phyloP scores from a whole-genome alignment of 2,888 invertebrate species.

The Allophyes oxyacanthae region DNA sequence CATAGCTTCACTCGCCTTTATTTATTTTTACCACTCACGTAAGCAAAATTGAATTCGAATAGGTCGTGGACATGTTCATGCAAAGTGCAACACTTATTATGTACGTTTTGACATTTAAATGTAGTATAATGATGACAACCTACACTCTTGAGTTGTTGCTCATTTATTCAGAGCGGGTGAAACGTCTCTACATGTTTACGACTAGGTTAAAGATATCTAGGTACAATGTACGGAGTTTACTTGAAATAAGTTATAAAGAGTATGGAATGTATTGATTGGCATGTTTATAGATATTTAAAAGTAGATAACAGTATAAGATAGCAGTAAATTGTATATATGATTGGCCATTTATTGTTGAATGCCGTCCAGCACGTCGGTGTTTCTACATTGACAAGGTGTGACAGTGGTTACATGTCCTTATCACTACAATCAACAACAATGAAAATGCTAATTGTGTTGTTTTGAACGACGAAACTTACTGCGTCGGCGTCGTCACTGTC shows the following conservation, averaged over 20 bases:
- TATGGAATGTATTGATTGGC: too few species aligned
- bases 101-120: slow-evolving; percentile 57
- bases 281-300: too few species aligned
- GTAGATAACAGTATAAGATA: too few species aligned
- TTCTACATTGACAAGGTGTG: slow-evolving; percentile 71
- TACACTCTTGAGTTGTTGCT: slow-evolving; percentile 45
- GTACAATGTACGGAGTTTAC: slow-evolving; percentile 3
- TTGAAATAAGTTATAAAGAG: not conserved
- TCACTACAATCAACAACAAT: slow-evolving; percentile 73
- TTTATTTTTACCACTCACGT: slow-evolving; percentile 89
- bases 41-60: slow-evolving; percentile 87
- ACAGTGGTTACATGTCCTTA: slow-evolving; percentile 72
- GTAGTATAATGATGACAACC: slow-evolving; percentile 50
- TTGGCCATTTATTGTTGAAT: slow-evolving; percentile 30
- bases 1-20: slow-evolving; percentile 85
- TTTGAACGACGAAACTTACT: slow-evolving; percentile 70
- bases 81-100: slow-evolving; percentile 59
- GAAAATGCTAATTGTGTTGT: slow-evolving; percentile 81
- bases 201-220: slow-evolving; percentile 12
- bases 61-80: slow-evolving; percentile 71
- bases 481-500: slow-evolving; percentile 65
- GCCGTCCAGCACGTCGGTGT: slow-evolving; percentile 27
- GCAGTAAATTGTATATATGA: not conserved
- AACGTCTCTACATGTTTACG: slow-evolving; percentile 39
- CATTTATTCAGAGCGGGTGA: slow-evolving; percentile 49